Conservation (phyloP, 1,140 invertebrate genomes). For the Cotesia chilonis region DNA sequence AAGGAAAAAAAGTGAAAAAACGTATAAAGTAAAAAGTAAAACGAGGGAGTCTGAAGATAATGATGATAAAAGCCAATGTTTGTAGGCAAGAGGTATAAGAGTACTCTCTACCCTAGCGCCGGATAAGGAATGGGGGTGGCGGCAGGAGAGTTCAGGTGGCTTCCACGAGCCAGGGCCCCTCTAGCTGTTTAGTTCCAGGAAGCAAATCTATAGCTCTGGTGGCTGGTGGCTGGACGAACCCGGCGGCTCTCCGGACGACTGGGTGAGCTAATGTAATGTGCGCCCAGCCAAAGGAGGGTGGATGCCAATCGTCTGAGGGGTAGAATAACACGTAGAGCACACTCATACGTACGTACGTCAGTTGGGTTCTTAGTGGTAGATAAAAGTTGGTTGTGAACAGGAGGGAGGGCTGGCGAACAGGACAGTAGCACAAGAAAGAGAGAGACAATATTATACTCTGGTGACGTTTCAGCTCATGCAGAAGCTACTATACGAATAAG, state of each 20-base stretch:
- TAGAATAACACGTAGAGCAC: slow-evolving; percentile 11
- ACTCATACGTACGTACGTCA: no score
- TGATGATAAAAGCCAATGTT: slow-evolving; percentile 17
- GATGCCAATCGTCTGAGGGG: slow-evolving; percentile 29
- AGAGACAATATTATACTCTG: slow-evolving; percentile 28
- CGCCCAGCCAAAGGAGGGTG: slow-evolving; percentile 37
- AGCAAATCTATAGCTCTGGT: slow-evolving; percentile 36
- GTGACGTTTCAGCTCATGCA: slow-evolving; percentile 32
- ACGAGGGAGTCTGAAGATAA: slow-evolving; percentile 5
- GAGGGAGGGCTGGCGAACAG: slow-evolving; percentile 10
- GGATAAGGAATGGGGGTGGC: slow-evolving; percentile 18
- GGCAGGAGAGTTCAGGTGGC: slow-evolving; percentile 13
- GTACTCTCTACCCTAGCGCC: slow-evolving; percentile 9
- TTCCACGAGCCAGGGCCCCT: slow-evolving; percentile 37
- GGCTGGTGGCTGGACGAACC: slow-evolving; percentile 43
- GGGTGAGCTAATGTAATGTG: slow-evolving; percentile 47
- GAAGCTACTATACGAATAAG: slow-evolving; percentile 21
- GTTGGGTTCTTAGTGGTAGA: no score
- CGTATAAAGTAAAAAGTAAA: background rate
- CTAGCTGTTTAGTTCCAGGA: slow-evolving; percentile 42
- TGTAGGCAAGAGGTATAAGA: slow-evolving; percentile 19
- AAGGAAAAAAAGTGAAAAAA: no score
- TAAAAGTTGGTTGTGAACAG: background rate
- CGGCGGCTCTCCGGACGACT: slow-evolving; percentile 48
- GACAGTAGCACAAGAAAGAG: slow-evolving; percentile 34